Evolutionary conservation across 2,113 vertebrate species (phyloP).

Genomic region (Barbus barbus): DNA sequence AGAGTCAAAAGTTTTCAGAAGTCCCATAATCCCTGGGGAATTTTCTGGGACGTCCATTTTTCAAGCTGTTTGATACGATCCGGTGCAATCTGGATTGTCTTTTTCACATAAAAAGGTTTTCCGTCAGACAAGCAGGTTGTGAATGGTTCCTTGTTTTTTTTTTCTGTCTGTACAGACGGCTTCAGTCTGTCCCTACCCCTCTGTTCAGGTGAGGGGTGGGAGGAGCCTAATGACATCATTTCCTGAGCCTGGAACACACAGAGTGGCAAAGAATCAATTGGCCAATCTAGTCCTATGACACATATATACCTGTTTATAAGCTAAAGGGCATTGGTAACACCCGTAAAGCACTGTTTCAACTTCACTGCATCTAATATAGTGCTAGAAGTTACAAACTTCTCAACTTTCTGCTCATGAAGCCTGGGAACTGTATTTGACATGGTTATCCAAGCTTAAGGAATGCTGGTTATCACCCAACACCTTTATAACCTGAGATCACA

Average conservation of each 20-base stretch:
- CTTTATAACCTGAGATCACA: slow-evolving; percentile 47
- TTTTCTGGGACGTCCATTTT: slow-evolving; percentile 82
- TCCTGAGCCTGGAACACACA: slow-evolving; percentile 65
- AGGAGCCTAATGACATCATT: slow-evolving; percentile 72
- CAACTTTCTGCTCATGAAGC: slow-evolving; percentile 27
- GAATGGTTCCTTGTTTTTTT: slow-evolving; percentile 75
- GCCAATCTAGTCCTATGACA: background rate
- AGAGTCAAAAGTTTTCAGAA: slow-evolving; percentile 88
- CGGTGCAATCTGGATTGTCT: slow-evolving; percentile 50
- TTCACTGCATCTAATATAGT: background rate
- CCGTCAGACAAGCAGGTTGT: slow-evolving; percentile 58
- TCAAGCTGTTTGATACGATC: slow-evolving; percentile 52
- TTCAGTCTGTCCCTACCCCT: slow-evolving; percentile 66
- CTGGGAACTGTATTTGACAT: slow-evolving; percentile 27
- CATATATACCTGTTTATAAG: background rate
- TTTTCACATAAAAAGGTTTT: slow-evolving; percentile 52
- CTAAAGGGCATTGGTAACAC: background rate
- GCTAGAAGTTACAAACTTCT: background rate
- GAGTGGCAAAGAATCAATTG: background rate
- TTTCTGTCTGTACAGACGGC: slow-evolving; percentile 48
- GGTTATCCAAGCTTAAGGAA: slow-evolving; percentile 45
- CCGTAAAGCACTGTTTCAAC: background rate
- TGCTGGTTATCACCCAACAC: slow-evolving; percentile 54
- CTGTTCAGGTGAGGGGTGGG: slow-evolving; percentile 80
- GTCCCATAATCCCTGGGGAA: slow-evolving; percentile 85